Evolutionary conservation across 2,888 invertebrate species (phyloP).

Genomic region (Pollenia angustigena): DNA sequence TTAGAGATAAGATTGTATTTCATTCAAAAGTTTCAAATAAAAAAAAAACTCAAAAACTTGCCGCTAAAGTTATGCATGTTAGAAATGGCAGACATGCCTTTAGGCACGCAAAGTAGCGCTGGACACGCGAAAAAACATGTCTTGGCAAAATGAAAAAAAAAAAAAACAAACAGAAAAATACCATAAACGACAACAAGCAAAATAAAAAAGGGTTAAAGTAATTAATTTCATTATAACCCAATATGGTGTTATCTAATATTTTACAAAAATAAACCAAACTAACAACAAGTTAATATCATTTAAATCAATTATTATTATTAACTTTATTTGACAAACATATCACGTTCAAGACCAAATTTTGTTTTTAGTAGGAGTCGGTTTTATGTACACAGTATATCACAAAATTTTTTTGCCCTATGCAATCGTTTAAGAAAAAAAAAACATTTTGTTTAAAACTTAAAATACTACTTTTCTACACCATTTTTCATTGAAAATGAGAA

Average conservation of each 20-base stretch:
- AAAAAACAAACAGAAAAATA: background rate
- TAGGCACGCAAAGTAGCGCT: background rate
- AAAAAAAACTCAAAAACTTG: no score
- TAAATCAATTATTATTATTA: background rate
- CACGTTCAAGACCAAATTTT: conserved; percentile 1
- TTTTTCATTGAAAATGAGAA: no score
- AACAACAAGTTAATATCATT: background rate
- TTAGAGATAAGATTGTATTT: no score
- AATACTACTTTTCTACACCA: no score
- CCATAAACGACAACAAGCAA: background rate
- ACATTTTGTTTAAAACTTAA: no score
- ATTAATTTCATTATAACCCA: conserved; percentile 12
- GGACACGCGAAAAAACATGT: background rate
- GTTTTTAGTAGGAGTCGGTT: background rate
- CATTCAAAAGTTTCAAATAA: no score
- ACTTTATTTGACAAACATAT: conserved; percentile 12
- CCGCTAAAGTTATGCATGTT: no score
- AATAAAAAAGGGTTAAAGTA: conserved; percentile 3
- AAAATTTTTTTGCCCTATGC: no score
- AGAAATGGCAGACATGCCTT: no score
- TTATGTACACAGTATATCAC: no score
- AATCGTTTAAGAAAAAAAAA: no score
- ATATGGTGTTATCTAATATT: conserved; percentile 25
- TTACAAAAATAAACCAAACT: background rate
- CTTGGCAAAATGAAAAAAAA: background rate